These are phyloP conservation scores for Procavia capensis DNA, from an alignment of 2,113 vertebrate genomes.

Conservation along the genomic window DNA sequence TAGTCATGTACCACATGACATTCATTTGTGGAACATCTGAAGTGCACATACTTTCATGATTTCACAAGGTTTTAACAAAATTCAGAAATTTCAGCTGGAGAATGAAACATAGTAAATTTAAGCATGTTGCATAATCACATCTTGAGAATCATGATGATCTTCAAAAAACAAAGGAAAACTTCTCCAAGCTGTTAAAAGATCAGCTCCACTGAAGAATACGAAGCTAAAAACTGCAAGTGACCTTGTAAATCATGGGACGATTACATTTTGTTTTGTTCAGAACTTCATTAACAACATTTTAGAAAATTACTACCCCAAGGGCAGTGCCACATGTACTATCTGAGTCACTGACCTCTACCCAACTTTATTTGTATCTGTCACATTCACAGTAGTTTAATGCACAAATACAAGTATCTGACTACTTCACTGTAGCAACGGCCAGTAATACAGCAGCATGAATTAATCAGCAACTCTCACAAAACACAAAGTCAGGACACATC, in stretches of 20 bases:
- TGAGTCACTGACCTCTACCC: background rate
- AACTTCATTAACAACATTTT: constrained; percentile 20
- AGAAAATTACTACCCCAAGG: background rate
- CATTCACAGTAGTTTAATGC: background rate
- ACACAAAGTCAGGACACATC: background rate
- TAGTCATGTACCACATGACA: no score
- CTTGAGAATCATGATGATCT: no score
- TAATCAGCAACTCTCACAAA: background rate
- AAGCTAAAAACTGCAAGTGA: no score
- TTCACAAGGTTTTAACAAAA: no score
- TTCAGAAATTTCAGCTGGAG: no score
- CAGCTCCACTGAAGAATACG: no score
- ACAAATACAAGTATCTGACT: background rate
- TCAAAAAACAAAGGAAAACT: no score
- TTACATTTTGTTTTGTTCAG: background rate
- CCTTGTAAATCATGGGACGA: background rate
- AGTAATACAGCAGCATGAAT: background rate
- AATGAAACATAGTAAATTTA: no score
- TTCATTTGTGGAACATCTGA: no score
- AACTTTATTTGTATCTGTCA: background rate
- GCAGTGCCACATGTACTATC: background rate
- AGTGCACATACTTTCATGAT: no score
- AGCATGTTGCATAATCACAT: no score
- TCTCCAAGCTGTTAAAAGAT: no score
- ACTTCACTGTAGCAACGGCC: background rate